Evolutionary conservation across 2,113 vertebrate genomes (phyloP).

Genomic region (Dasyornis broadbenti): DNA sequence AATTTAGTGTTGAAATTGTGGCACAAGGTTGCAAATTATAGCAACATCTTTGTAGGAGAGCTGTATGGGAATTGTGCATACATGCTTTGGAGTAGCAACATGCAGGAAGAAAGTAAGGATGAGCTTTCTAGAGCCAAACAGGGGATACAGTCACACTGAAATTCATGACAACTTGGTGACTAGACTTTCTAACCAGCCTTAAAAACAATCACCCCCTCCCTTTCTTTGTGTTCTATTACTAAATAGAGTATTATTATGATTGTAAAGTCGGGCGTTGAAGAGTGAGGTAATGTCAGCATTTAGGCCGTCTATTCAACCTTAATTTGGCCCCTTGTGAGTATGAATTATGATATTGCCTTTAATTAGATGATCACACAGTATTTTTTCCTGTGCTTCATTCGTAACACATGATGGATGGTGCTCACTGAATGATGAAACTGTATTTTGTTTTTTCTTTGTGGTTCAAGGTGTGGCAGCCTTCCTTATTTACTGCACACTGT

Average conservation of each 20-base stretch:
- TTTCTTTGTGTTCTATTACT: not conserved
- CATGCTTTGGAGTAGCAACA: not conserved
- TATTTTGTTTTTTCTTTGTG: not conserved
- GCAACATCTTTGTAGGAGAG: not conserved
- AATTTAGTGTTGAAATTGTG: not conserved
- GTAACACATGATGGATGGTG: not conserved
- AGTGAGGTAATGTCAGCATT: constrained; percentile 41
- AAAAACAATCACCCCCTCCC: not conserved
- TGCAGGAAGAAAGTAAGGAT: not conserved
- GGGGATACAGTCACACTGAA: not conserved
- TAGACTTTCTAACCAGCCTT: not conserved
- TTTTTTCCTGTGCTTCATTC: constrained; percentile 9
- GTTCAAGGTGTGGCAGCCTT: constrained; percentile 32
- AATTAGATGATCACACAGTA: constrained; percentile 30
- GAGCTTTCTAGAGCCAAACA: not conserved
- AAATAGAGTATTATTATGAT: not conserved
- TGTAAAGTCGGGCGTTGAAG: not conserved
- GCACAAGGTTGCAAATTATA: not conserved
- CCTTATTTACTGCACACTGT: not conserved
- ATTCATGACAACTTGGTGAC: not conserved
- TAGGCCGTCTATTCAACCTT: not conserved
- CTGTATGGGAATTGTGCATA: not conserved
- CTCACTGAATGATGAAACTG: constrained; percentile 7
- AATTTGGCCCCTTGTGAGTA: constrained; percentile 6
- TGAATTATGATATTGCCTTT: constrained; percentile 32